Conservation (phyloP, 2,888 invertebrate species). For the Siphonodentalium dalli region DNA sequence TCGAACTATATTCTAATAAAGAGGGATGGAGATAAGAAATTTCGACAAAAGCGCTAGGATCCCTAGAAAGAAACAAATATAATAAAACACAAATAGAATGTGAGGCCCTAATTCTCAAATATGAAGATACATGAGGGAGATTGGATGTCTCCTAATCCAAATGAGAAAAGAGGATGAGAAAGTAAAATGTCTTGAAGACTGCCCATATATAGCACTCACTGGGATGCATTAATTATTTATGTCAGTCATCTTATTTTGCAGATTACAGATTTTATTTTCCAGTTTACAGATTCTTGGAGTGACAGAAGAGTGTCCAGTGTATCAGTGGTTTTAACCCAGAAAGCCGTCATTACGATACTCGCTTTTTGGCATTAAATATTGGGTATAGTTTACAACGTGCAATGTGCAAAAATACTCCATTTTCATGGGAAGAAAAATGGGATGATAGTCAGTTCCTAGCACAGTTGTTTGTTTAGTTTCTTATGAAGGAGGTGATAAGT, state of each 20-base stretch:
- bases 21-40: no score
- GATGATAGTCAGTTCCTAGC: conserved; percentile 1
- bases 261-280: no score
- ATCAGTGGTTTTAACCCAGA: conserved; percentile 14
- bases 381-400: conserved; percentile 17
- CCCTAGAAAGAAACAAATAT: no score
- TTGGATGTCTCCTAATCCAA: conserved; percentile 4
- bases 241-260: no score
- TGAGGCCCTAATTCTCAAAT: conserved; percentile 12
- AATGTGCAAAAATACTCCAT: conserved; percentile 9
- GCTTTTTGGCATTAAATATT: conserved; percentile 20
- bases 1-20: no score
- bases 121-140: conserved; percentile 19
- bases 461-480: no score
- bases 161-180: conserved; percentile 5
- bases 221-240: conserved; percentile 10
- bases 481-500: no score
- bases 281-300: no score
- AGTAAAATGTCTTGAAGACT: conserved; percentile 6
- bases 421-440: conserved; percentile 7
- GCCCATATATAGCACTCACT: conserved; percentile 1
- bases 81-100: no score
- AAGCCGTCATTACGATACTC: conserved; percentile 7
- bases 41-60: no score
- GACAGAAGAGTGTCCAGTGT: conserved; percentile 3